Conservation (phyloP, 2,888 invertebrate species). For the Argynnis bischoffii region DNA sequence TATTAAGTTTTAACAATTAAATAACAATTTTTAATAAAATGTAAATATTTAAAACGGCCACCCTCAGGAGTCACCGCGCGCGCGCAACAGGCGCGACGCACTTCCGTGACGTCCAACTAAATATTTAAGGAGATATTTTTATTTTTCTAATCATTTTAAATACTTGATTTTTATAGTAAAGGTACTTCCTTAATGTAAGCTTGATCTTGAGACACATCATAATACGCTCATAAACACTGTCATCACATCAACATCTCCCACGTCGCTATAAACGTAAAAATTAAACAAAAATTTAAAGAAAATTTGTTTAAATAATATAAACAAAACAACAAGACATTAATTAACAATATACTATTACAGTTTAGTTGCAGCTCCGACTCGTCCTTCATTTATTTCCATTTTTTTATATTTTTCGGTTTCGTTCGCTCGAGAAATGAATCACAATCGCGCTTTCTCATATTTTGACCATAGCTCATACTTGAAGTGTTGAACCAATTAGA, state of each 20-base stretch:
- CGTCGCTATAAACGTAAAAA: constrained; percentile 11
- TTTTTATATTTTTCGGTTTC: constrained; percentile 18
- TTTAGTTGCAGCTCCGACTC: constrained; percentile 6
- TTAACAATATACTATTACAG: constrained; percentile 5
- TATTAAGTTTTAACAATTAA: constrained; percentile 14
- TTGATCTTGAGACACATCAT: neutral
- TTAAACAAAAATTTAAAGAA: constrained; percentile 12
- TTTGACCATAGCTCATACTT: no score
- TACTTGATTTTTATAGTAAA: constrained; percentile 1
- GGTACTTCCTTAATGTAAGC: neutral
- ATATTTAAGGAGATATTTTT: constrained; percentile 1
- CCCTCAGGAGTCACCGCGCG: neutral
- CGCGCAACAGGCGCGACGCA: neutral
- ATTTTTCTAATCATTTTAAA: neutral
- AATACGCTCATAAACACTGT: neutral
- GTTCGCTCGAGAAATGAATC: constrained; percentile 27
- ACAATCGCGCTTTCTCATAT: constrained; percentile 6
- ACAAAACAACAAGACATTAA: constrained; percentile 18
- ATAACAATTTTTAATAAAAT: constrained; percentile 14
- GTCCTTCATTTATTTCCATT: neutral
- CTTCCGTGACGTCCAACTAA: neutral
- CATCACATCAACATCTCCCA: neutral
- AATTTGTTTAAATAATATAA: constrained; percentile 22
- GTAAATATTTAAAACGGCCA: neutral
- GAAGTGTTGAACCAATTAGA: no score